Evolutionary conservation across 2,113 vertebrate species (phyloP).

Genomic region (Gobio gobio): DNA sequence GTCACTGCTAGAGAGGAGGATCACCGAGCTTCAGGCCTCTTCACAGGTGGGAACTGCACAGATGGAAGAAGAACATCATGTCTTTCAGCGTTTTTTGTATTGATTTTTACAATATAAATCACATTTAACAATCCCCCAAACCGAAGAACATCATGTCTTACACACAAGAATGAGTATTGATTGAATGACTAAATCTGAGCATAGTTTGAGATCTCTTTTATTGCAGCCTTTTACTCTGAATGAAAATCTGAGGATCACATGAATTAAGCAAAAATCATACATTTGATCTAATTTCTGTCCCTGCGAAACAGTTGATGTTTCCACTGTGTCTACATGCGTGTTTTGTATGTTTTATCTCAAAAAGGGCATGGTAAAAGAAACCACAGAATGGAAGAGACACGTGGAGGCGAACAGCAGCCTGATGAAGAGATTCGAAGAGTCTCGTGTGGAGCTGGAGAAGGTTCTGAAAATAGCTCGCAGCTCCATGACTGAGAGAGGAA

Average conservation of each 20-base stretch:
- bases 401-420: constrained; percentile 91
- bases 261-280: not conserved
- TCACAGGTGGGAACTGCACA: constrained; percentile 81
- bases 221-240: not conserved
- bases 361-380: constrained; percentile 88
- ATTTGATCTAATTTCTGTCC: not conserved
- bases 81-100: too few relatives aligned
- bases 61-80: not conserved
- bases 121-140: too few relatives aligned
- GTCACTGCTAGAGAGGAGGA: constrained; percentile 85
- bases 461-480: constrained; percentile 85
- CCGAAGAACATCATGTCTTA: not conserved
- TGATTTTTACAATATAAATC: too few relatives aligned
- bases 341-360: constrained; percentile 56
- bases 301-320: not conserved
- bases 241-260: not conserved
- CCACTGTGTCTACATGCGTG: not conserved
- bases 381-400: constrained; percentile 91
- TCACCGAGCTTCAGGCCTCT: constrained; percentile 83
- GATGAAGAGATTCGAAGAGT: constrained; percentile 97
- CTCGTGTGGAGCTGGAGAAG: constrained; percentile 91
- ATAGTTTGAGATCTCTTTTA: not conserved
- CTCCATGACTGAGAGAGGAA: constrained; percentile 87
- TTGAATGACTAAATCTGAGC: not conserved
- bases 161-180: not conserved